Percentiles rank a stretch among this genome's conserved stretches.
phyloP scores from a whole-genome alignment of 2,888 invertebrate genomes.

The Melanchra persicariae region DNA sequence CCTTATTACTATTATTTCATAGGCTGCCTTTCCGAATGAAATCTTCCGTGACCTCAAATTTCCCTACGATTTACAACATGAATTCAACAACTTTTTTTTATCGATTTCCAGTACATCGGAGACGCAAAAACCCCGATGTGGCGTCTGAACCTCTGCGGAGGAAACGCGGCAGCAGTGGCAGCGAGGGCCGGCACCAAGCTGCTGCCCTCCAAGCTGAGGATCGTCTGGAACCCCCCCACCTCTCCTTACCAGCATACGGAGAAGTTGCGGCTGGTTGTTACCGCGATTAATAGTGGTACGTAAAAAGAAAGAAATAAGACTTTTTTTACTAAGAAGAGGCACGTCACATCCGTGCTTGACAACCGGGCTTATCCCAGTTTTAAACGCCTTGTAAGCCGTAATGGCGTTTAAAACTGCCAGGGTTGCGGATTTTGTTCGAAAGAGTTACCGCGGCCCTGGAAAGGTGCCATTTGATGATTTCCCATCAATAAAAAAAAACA shows the following conservation, averaged over 20 bases:
- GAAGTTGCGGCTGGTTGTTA: conserved; percentile 86
- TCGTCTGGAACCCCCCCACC: conserved; percentile 90
- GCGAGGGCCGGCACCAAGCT: conserved; percentile 86
- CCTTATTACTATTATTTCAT: too few relatives aligned
- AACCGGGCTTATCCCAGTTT: too few relatives aligned
- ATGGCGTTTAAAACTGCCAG: too few relatives aligned
- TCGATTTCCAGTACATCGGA: conserved; percentile 80
- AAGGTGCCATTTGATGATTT: too few relatives aligned
- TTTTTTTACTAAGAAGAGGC: too few relatives aligned
- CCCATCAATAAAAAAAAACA: too few relatives aligned
- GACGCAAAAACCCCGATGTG: conserved; percentile 88
- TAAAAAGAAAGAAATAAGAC: neutral
- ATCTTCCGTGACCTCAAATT: too few relatives aligned
- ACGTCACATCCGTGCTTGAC: too few relatives aligned
- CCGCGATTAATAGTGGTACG: conserved; percentile 88
- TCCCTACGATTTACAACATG: neutral
- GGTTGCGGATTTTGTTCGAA: too few relatives aligned
- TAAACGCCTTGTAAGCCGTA: too few relatives aligned
- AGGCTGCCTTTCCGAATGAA: too few relatives aligned
- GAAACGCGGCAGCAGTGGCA: conserved; percentile 89
- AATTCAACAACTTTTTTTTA: neutral
- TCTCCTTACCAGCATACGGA: conserved; percentile 87
- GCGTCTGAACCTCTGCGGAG: conserved; percentile 90
- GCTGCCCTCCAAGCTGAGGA: conserved; percentile 89
- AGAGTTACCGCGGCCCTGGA: too few relatives aligned